A percentile compares a stretch with the other conserved stretches of the same genome.
phyloP scores from a whole-genome alignment of 2,888 invertebrate species.

The Drosophila algonquin region DNA sequence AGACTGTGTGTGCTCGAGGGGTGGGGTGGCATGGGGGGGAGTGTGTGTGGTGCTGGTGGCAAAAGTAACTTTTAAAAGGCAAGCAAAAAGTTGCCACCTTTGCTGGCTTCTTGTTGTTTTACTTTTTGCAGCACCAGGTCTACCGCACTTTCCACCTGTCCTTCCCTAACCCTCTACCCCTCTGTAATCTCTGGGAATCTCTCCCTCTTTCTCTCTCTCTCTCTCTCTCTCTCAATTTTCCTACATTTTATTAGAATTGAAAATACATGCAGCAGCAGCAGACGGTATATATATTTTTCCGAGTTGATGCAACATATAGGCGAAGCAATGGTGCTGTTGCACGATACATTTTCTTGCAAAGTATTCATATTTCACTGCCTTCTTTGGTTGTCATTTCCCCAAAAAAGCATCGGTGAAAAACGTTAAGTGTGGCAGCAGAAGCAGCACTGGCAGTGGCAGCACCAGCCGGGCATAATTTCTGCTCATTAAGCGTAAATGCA shows the following conservation, averaged over 20 bases:
- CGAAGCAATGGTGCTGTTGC: slow-evolving; percentile 49
- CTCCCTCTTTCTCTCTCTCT: neutral
- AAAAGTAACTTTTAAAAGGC: slow-evolving; percentile 77
- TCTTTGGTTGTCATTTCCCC: neutral
- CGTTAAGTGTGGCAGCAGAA: neutral
- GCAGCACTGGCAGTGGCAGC: slow-evolving; percentile 16
- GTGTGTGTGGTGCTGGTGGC: slow-evolving; percentile 47
- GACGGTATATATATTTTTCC: too few relatives aligned
- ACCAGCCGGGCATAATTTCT: slow-evolving; percentile 71
- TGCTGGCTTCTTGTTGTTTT: slow-evolving; percentile 31
- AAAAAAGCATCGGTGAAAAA: neutral
- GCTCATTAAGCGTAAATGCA: slow-evolving; percentile 78
- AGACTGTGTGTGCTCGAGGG: neutral
- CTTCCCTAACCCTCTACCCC: too few relatives aligned
- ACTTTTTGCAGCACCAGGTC: slow-evolving; percentile 26
- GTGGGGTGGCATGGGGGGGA: neutral
- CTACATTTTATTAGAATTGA: slow-evolving; percentile 80
- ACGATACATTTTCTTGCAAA: neutral
- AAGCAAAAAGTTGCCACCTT: slow-evolving; percentile 68
- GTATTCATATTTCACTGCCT: neutral
- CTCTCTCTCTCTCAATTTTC: slow-evolving; percentile 50
- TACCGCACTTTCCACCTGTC: slow-evolving; percentile 22
- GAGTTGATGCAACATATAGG: slow-evolving; percentile 69
- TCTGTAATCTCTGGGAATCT: neutral
- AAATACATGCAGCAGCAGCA: slow-evolving; percentile 73